Conservation (phyloP, 1,140 invertebrate genomes). For the Periplaneta americana region DNA sequence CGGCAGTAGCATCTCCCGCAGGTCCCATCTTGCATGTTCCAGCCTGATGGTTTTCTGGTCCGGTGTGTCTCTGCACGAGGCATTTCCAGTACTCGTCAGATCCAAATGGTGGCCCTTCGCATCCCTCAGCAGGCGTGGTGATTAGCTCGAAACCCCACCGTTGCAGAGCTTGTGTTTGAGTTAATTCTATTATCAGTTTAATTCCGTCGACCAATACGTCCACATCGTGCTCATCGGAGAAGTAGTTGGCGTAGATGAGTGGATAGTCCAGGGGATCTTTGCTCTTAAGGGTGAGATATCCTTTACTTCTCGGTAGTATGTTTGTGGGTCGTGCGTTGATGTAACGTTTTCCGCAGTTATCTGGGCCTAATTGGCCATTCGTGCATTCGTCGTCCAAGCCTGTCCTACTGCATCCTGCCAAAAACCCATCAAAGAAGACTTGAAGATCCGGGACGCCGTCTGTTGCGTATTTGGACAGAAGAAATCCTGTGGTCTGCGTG, state of each 20-base stretch:
- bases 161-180: slow-evolving; percentile 59
- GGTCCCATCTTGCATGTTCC: slow-evolving; percentile 86
- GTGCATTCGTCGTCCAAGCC: slow-evolving; percentile 35
- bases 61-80: slow-evolving; percentile 64
- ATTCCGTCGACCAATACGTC: slow-evolving; percentile 61
- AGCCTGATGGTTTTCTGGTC: slow-evolving; percentile 75
- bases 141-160: slow-evolving; percentile 61
- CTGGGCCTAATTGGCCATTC: slow-evolving; percentile 26
- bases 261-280: slow-evolving; percentile 69
- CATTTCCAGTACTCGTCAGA: slow-evolving; percentile 79
- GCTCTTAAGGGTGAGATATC: slow-evolving; percentile 33
- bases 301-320: slow-evolving; percentile 22
- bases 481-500: slow-evolving; percentile 37
- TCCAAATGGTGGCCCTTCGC: slow-evolving; percentile 62
- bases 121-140: slow-evolving; percentile 61
- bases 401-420: slow-evolving; percentile 33
- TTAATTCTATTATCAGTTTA: slow-evolving; percentile 64
- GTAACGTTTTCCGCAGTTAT: slow-evolving; percentile 23
- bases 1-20: slow-evolving; percentile 55
- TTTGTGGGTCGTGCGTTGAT: slow-evolving; percentile 13
- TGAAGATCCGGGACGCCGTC: slow-evolving; percentile 28
- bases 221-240: slow-evolving; percentile 56
- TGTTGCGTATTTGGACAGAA: slow-evolving; percentile 33
- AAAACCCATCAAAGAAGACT: slow-evolving; percentile 42
- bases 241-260: slow-evolving; percentile 68